A percentile compares a stretch with the other conserved stretches of the same genome.
phyloP scores from a whole-genome alignment of 2,797 vertebrate species.

The Pelodytes ibericus region DNA sequence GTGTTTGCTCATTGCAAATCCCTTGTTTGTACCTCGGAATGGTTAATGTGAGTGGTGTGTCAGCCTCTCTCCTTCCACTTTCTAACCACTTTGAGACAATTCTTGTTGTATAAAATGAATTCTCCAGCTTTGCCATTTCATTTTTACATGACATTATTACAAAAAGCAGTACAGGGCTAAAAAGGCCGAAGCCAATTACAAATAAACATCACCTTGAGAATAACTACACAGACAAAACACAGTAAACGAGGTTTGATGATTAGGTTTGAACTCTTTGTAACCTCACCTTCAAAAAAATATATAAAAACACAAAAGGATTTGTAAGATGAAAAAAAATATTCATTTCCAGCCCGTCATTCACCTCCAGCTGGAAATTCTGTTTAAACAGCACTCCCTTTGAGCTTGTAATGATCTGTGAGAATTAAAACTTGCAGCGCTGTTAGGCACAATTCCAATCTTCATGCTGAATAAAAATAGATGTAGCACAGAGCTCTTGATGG shows the following conservation, averaged over 20 bases:
- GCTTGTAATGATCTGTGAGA: conserved; percentile 47
- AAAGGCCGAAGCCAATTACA: conserved; percentile 45
- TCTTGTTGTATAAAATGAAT: conserved; percentile 19
- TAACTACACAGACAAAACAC: conserved; percentile 14
- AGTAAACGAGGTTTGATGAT: conserved; percentile 41
- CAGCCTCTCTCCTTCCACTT: neutral
- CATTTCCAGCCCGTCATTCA: conserved; percentile 48
- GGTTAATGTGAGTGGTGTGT: conserved; percentile 5
- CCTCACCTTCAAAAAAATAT: conserved; percentile 31
- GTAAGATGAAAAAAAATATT: conserved; percentile 36
- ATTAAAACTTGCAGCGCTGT: conserved; percentile 43
- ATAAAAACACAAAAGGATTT: conserved; percentile 45
- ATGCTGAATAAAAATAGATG: conserved; percentile 19
- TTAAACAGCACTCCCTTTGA: conserved; percentile 43
- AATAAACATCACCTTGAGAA: conserved; percentile 52
- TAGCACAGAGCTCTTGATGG: neutral
- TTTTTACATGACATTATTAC: conserved; percentile 25
- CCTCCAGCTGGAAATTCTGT: conserved; percentile 47
- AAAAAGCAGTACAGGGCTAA: conserved; percentile 21
- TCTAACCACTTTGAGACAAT: conserved; percentile 3
- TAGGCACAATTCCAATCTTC: conserved; percentile 42
- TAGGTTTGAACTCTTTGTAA: conserved; percentile 51
- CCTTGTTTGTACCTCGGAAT: neutral
- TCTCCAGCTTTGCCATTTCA: conserved; percentile 1
- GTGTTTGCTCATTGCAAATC: no score